Evolutionary conservation across 2,888 invertebrate species (phyloP).

Genomic region (Drepanosiphum platanoidis): DNA sequence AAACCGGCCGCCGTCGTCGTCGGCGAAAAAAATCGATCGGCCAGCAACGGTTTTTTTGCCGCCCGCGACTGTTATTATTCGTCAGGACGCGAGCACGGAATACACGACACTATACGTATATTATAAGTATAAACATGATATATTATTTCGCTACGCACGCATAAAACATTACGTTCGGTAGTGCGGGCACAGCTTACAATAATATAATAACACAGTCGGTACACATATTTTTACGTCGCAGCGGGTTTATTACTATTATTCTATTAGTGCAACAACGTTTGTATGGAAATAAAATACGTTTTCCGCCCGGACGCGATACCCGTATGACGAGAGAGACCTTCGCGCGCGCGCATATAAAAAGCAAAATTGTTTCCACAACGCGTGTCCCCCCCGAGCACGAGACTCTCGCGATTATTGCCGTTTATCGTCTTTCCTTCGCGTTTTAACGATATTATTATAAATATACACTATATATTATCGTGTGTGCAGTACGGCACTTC

Average conservation of each 20-base stretch:
- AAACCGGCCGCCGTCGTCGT: not conserved
- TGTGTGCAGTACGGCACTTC: not conserved
- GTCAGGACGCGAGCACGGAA: not conserved
- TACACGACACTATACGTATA: too few species aligned
- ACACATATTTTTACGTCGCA: not conserved
- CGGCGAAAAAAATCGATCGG: not conserved
- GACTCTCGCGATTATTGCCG: too few species aligned
- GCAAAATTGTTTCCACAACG: too few species aligned
- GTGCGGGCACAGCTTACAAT: too few species aligned
- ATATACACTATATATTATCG: too few species aligned
- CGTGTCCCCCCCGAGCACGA: not conserved
- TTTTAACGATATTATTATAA: too few species aligned
- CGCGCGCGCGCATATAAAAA: too few species aligned
- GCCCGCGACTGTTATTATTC: not conserved
- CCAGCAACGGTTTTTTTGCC: conserved; percentile 10
- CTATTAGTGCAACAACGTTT: not conserved
- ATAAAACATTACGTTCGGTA: not conserved
- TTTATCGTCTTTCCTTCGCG: not conserved
- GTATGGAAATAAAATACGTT: not conserved
- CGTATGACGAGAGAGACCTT: too few species aligned
- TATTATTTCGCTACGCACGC: not conserved
- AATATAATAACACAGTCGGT: not conserved
- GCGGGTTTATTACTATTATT: not conserved
- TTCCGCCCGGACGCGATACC: not conserved
- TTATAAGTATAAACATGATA: too few species aligned